Percentiles rank a stretch among this genome's conserved stretches.
phyloP scores from a whole-genome alignment of 1,140 invertebrate species.

The Drosophila triauraria region DNA sequence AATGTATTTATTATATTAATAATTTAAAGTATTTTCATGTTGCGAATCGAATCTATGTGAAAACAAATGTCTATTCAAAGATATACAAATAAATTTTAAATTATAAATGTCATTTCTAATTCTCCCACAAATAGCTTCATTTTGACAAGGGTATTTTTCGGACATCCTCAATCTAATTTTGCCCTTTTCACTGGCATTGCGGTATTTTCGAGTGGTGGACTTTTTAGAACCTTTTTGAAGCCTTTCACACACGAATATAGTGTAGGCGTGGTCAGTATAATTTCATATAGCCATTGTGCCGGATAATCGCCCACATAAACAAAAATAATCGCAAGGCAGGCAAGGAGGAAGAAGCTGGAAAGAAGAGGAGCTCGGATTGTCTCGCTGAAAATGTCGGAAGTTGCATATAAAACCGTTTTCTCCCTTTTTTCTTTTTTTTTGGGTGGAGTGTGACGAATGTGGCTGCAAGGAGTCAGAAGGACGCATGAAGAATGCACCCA shows the following conservation, averaged over 20 bases:
- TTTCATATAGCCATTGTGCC: slow-evolving; percentile 26
- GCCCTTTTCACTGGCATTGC: not conserved
- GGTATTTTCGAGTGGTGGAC: not conserved
- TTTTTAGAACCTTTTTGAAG: not conserved
- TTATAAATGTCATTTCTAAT: not conserved
- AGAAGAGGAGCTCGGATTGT: slow-evolving; percentile 5
- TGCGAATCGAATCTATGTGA: fast-evolving
- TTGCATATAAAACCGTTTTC: slow-evolving; percentile 12
- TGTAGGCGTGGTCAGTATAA: slow-evolving; percentile 12
- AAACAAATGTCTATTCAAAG: too few species aligned
- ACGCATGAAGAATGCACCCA: slow-evolving; percentile 35
- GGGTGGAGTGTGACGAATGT: slow-evolving; percentile 64
- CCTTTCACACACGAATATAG: slow-evolving; percentile 10
- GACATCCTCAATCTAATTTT: not conserved
- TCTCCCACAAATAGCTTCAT: not conserved
- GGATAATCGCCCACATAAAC: slow-evolving; percentile 65
- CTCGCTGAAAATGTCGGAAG: slow-evolving; percentile 1
- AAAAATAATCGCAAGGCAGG: slow-evolving; percentile 61
- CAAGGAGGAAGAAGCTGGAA: not conserved
- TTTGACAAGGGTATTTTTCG: slow-evolving; percentile 2
- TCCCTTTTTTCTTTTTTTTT: not conserved
- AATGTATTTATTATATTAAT: too few species aligned
- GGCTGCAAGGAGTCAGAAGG: slow-evolving; percentile 12
- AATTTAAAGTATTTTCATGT: not conserved
- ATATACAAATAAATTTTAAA: not conserved